Conservation (phyloP, 2,113 vertebrate genomes). For the Alouatta palliata region DNA sequence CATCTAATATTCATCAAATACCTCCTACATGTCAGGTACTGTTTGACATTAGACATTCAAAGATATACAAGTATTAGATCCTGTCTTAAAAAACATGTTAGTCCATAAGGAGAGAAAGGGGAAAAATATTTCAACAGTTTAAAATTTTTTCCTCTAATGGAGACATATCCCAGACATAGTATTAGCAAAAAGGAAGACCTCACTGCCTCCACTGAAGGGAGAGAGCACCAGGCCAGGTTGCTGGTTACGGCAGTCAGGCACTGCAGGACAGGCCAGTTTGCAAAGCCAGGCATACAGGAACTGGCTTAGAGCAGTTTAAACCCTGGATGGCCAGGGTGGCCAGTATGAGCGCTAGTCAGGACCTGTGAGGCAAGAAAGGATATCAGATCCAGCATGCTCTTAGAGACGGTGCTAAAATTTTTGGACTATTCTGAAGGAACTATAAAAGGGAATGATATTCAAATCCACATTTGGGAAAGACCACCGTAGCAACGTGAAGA, state of each 20-base stretch:
- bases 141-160: not conserved
- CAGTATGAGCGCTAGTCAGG: no score
- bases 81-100: not conserved
- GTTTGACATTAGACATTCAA: not conserved
- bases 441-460: not conserved
- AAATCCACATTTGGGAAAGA: not conserved
- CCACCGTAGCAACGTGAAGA: not conserved
- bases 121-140: not conserved
- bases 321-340: no score
- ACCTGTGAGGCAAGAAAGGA: not conserved
- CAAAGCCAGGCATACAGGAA: not conserved
- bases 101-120: not conserved
- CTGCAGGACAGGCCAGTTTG: not conserved
- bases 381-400: not conserved
- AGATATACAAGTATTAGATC: not conserved
- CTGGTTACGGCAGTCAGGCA: not conserved
- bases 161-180: not conserved
- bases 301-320: fast-evolving
- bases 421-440: not conserved
- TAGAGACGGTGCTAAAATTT: not conserved
- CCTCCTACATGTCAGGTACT: not conserved
- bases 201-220: not conserved
- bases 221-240: no score
- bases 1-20: not conserved
- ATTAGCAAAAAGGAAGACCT: not conserved